A percentile compares a stretch with the other conserved stretches of the same genome.
These are phyloP conservation scores for Poecilobothrus nobilitatus DNA, from an alignment of 2,888 invertebrate genomes.

Conservation along the genomic window DNA sequence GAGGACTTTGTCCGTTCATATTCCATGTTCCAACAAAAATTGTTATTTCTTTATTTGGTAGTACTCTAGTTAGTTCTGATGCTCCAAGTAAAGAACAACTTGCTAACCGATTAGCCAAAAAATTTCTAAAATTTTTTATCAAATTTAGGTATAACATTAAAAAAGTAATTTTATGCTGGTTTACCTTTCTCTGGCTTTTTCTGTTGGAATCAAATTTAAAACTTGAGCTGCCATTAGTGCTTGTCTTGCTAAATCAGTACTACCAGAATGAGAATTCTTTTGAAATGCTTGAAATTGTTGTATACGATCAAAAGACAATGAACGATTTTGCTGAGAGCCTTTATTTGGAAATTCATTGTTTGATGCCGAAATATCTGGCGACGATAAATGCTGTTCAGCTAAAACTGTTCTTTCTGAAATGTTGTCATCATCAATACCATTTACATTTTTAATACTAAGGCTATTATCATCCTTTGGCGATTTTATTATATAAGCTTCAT, in stretches of 20 bases:
- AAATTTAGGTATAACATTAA: not conserved
- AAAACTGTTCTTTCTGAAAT: conserved; percentile 26
- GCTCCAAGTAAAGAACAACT: conserved; percentile 74
- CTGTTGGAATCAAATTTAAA: conserved; percentile 70
- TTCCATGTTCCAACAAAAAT: conserved; percentile 95
- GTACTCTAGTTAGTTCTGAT: conserved; percentile 73
- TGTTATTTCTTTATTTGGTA: conserved; percentile 75
- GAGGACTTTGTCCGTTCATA: conserved; percentile 85
- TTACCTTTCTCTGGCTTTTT: conserved; percentile 69
- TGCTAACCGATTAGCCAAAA: conserved; percentile 69
- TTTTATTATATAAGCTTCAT: conserved; percentile 11
- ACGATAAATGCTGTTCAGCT: conserved; percentile 42
- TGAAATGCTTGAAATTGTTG: conserved; percentile 48
- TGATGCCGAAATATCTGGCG: conserved; percentile 37
- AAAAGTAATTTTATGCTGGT: conserved; percentile 13
- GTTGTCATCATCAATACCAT: conserved; percentile 17
- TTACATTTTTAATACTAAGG: conserved; percentile 8
- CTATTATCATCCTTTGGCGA: not conserved
- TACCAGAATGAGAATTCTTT: conserved; percentile 27
- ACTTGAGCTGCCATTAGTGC: conserved; percentile 71
- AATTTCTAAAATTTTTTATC: conserved; percentile 51
- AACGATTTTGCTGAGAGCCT: conserved; percentile 22
- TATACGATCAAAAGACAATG: conserved; percentile 41
- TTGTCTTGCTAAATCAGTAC: conserved; percentile 51
- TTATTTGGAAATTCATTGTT: conserved; percentile 13